Percentiles rank a stretch among this genome's conserved stretches.
Conservation (phyloP, 2,113 vertebrate species). For the Plectropomus leopardus region DNA sequence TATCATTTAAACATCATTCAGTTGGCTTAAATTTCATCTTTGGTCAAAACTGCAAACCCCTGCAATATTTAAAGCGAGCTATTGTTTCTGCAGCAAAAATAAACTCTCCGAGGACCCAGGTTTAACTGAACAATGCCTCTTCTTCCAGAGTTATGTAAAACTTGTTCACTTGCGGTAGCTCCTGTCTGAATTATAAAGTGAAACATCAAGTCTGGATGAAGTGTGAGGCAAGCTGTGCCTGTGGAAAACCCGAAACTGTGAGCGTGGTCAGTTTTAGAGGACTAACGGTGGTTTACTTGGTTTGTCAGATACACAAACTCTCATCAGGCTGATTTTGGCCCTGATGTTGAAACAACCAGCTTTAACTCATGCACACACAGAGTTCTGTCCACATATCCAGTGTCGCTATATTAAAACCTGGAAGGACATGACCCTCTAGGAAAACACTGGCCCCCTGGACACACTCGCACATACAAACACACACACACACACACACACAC, state of each 20-base stretch:
- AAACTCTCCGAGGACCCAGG: slow-evolving; percentile 8
- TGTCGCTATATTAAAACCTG: slow-evolving; percentile 80
- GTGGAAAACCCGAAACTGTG: slow-evolving; percentile 28
- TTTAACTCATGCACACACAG: slow-evolving; percentile 28
- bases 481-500: slow-evolving; percentile 32
- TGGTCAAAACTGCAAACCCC: background rate
- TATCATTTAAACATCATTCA: background rate
- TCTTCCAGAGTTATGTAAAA: slow-evolving; percentile 26
- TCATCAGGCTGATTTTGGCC: slow-evolving; percentile 59
- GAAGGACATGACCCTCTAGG: slow-evolving; percentile 80
- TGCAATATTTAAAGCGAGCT: slow-evolving; percentile 8
- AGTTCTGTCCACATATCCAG: slow-evolving; percentile 75
- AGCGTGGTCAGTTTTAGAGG: slow-evolving; percentile 41
- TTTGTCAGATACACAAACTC: slow-evolving; percentile 59
- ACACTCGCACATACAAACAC: slow-evolving; percentile 53
- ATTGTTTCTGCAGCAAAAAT: background rate
- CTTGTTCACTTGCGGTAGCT: slow-evolving; percentile 24
- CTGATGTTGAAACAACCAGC: slow-evolving; percentile 33
- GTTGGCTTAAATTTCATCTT: slow-evolving; percentile 7
- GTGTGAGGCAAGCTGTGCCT: slow-evolving; percentile 29
- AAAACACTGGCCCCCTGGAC: slow-evolving; percentile 76
- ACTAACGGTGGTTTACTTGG: slow-evolving; percentile 47
- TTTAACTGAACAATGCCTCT: slow-evolving; percentile 43
- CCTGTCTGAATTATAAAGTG: slow-evolving; percentile 30
- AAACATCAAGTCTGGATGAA: slow-evolving; percentile 17